Conservation (phyloP, 2,888 invertebrate species). For the Alsophila aescularia region DNA sequence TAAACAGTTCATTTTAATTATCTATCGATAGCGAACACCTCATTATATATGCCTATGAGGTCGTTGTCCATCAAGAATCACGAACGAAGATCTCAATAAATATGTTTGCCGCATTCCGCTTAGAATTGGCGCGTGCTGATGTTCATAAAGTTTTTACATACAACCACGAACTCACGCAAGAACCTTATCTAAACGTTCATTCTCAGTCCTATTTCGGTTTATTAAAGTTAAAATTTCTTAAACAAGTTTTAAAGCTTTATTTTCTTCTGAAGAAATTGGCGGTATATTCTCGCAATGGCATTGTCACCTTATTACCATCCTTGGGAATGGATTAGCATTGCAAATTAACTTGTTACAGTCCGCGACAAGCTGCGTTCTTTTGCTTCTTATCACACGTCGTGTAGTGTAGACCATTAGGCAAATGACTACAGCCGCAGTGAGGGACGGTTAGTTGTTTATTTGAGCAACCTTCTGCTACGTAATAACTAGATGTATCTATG, state of each 20-base stretch:
- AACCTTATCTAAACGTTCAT: neutral
- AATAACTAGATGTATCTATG: neutral
- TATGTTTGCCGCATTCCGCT: neutral
- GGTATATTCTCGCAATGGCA: constrained; percentile 5
- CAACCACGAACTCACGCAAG: constrained; percentile 9
- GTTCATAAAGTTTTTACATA: constrained; percentile 18
- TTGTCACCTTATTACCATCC: constrained; percentile 31
- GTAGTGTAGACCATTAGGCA: constrained; percentile 31
- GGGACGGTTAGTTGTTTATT: constrained; percentile 9
- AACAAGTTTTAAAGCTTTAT: neutral
- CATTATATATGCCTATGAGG: constrained; percentile 2
- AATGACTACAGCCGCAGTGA: constrained; percentile 20
- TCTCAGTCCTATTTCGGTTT: neutral
- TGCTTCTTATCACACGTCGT: constrained; percentile 24
- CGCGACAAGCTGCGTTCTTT: constrained; percentile 21
- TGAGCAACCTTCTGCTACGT: constrained; percentile 5
- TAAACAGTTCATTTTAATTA: neutral
- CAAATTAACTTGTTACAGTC: constrained; percentile 37
- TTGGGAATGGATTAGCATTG: constrained; percentile 40
- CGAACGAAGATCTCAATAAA: constrained; percentile 25
- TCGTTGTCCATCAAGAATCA: constrained; percentile 24
- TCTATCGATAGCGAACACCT: neutral
- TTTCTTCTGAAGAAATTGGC: neutral
- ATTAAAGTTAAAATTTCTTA: constrained; percentile 3
- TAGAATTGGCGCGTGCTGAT: constrained; percentile 27